phyloP scores from a whole-genome alignment of 1,140 invertebrate species.

The Sweltsa coloradensis region DNA sequence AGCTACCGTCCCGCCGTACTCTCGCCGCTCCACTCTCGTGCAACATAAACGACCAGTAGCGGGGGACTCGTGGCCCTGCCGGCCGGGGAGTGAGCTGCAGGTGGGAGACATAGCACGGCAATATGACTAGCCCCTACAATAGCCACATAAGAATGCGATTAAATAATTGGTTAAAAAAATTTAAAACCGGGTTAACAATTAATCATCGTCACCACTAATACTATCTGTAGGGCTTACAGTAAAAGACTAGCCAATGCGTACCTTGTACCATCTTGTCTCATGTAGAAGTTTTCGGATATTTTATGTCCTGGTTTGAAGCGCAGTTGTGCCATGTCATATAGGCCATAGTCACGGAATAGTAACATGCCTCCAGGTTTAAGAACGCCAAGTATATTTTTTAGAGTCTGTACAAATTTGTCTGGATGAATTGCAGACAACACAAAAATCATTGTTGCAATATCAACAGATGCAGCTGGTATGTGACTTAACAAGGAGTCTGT shows the following conservation, averaged over 20 bases:
- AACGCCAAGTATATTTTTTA: constrained; percentile 53
- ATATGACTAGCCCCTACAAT: too few relatives aligned
- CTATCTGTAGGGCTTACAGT: constrained; percentile 19
- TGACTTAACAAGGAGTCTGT: constrained; percentile 37
- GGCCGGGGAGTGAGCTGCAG: too few relatives aligned
- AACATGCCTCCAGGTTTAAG: constrained; percentile 73
- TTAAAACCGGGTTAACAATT: too few relatives aligned
- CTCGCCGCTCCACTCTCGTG: too few relatives aligned
- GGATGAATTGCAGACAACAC: constrained; percentile 70
- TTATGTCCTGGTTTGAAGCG: constrained; percentile 88
- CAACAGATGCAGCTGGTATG: constrained; percentile 38
- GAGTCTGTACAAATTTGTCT: constrained; percentile 55
- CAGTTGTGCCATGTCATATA: constrained; percentile 96
- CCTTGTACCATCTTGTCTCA: constrained; percentile 94
- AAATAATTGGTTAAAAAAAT: constrained; percentile 10
- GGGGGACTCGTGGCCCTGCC: too few relatives aligned
- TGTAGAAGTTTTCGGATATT: constrained; percentile 89
- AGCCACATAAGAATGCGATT: background rate
- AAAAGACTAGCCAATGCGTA: constrained; percentile 26
- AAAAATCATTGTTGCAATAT: constrained; percentile 62
- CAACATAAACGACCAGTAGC: too few relatives aligned
- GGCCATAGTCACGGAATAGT: constrained; percentile 90
- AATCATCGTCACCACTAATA: constrained; percentile 14
- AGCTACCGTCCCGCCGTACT: too few relatives aligned
- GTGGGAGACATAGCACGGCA: too few relatives aligned